Evolutionary conservation across 2,113 vertebrate species (phyloP).

Genomic region (Anolis carolinensis): DNA sequence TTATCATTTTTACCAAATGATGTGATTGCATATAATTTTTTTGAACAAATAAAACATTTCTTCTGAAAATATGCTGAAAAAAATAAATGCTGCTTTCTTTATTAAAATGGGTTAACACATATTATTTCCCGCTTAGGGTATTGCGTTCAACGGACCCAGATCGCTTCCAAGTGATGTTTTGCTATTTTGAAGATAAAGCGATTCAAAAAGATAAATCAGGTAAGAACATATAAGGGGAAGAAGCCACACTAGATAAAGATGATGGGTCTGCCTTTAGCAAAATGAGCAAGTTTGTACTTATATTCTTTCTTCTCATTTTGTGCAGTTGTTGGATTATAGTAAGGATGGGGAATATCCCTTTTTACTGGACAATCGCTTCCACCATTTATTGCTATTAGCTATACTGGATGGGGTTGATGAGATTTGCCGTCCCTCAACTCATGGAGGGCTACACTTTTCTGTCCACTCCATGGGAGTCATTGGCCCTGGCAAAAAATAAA

Average conservation of each 20-base stretch:
- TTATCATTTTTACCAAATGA: background rate
- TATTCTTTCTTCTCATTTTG: background rate
- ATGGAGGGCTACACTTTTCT: background rate
- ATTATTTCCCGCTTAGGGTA: slow-evolving; percentile 76
- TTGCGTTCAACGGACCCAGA: slow-evolving; percentile 91
- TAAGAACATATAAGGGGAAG: slow-evolving; percentile 62
- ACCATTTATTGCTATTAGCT: background rate
- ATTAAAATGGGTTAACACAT: no score
- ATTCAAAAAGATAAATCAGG: slow-evolving; percentile 98
- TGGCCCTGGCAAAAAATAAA: background rate
- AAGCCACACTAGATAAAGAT: no score
- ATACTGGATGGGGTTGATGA: background rate
- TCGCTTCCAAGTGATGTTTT: slow-evolving; percentile 97
- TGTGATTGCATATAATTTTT: no score
- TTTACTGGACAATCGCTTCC: background rate
- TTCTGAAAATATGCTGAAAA: no score
- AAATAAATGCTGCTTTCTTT: no score
- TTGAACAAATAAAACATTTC: no score
- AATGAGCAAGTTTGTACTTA: slow-evolving; percentile 12
- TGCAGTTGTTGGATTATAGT: background rate
- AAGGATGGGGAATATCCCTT: background rate
- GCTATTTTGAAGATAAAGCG: slow-evolving; percentile 97
- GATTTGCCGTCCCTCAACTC: background rate
- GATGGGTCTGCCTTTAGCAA: background rate
- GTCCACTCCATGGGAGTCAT: background rate